A percentile compares a stretch with the other conserved stretches of the same genome.
phyloP scores from a whole-genome alignment of 2,797 vertebrate genomes.

The Hephaestus fuliginosus region DNA sequence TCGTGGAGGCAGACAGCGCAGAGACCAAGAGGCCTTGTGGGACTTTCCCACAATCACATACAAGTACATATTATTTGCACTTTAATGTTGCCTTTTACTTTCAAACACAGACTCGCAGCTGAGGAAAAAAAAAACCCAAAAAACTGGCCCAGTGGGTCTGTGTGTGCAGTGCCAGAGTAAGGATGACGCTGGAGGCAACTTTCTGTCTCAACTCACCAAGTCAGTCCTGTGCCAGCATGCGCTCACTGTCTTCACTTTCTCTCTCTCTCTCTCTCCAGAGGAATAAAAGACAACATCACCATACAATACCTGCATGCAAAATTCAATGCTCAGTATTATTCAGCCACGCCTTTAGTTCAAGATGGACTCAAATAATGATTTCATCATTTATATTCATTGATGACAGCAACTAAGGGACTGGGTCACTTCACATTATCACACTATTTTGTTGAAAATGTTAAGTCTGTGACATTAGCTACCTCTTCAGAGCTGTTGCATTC shows the following conservation, averaged over 20 bases:
- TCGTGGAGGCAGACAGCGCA: conserved; percentile 78
- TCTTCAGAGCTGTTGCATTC: not conserved
- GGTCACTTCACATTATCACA: not conserved
- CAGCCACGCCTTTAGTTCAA: not conserved
- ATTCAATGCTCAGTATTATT: not conserved
- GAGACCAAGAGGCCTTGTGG: conserved; percentile 78
- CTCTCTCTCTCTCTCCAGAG: not conserved
- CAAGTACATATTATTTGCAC: conserved; percentile 76
- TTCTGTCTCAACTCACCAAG: conserved; percentile 53
- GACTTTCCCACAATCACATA: conserved; percentile 82
- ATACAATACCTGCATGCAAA: not conserved
- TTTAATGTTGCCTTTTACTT: conserved; percentile 73
- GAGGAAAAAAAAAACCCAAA: not conserved
- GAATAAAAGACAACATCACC: not conserved
- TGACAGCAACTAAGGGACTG: not conserved
- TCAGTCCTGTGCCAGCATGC: conserved; percentile 34
- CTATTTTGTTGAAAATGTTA: not conserved
- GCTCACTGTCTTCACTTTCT: conserved; percentile 36
- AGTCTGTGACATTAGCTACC: not conserved
- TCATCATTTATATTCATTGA: not conserved
- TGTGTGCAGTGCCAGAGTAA: conserved; percentile 56
- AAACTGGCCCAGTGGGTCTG: conserved; percentile 50
- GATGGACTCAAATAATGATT: too few species aligned
- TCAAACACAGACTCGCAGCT: conserved; percentile 47
- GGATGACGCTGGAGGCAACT: conserved; percentile 49